Percentiles rank a stretch among this genome's conserved stretches.
phyloP scores from a whole-genome alignment of 35 echinoderm and acorn worm genomes.

The Patiria miniata region DNA sequence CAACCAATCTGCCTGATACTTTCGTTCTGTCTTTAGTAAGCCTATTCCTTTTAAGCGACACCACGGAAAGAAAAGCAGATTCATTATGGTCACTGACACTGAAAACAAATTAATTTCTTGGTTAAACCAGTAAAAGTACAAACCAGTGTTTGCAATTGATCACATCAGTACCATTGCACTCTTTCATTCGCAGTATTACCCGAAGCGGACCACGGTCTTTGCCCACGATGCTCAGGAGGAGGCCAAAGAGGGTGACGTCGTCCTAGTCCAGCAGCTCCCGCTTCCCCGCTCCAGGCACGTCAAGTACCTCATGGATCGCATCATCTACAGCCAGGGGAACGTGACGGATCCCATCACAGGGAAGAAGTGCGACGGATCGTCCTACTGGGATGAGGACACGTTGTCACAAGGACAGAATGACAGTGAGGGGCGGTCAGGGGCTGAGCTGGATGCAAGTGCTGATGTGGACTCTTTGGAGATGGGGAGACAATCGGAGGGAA shows the following conservation, averaged over 20 bases:
- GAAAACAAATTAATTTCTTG: no score
- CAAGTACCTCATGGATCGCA: conserved; percentile 67
- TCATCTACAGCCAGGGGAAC: conserved; percentile 79
- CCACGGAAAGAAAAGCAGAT: no score
- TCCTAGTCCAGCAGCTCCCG: conserved; percentile 71
- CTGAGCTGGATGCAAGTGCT: not conserved
- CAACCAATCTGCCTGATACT: no score
- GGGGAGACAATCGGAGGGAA: not conserved
- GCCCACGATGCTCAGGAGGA: conserved; percentile 65
- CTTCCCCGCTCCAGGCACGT: conserved; percentile 44
- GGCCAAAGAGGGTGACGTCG: conserved; percentile 79
- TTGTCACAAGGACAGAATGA: not conserved
- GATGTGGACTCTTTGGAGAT: not conserved
- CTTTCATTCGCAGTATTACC: conserved; percentile 69
- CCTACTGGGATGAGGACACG: conserved; percentile 66
- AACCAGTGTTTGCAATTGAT: no score
- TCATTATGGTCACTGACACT: no score
- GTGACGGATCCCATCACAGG: conserved; percentile 89
- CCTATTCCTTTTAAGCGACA: no score
- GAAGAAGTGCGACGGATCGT: conserved; percentile 65
- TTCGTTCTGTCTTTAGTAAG: no score
- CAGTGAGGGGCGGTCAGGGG: not conserved
- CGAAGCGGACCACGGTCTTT: conserved; percentile 56
- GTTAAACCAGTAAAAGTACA: no score
- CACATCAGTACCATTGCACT: not conserved